These are phyloP conservation scores for Prorops nasuta DNA, from an alignment of 1,140 invertebrate species.

Conservation along the genomic window DNA sequence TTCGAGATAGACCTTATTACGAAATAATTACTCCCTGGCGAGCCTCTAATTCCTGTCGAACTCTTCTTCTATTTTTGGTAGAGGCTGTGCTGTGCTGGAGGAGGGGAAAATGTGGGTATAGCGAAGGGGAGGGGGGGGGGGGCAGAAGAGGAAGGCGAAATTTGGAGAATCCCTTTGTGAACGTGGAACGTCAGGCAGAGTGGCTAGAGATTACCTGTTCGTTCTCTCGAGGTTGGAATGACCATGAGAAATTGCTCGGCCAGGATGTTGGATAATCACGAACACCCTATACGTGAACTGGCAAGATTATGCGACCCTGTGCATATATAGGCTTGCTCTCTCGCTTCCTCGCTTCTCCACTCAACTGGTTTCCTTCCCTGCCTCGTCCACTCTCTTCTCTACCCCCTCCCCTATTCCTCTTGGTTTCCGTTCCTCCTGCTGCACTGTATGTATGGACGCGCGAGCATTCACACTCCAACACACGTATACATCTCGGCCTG, in stretches of 20 bases:
- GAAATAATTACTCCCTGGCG: too few relatives aligned
- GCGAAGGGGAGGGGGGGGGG: too few relatives aligned
- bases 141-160: too few relatives aligned
- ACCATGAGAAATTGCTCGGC: slow-evolving; percentile 37
- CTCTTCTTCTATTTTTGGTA: too few relatives aligned
- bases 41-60: too few relatives aligned
- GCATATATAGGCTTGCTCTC: slow-evolving; percentile 17
- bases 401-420: not conserved
- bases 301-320: slow-evolving; percentile 27
- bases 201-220: slow-evolving; percentile 24
- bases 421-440: not conserved
- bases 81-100: too few relatives aligned
- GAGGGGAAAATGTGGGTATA: too few relatives aligned
- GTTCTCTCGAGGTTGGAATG: slow-evolving; percentile 21
- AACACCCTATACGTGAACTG: slow-evolving; percentile 33
- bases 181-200: slow-evolving; percentile 19
- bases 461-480: too few relatives aligned
- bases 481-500: too few relatives aligned
- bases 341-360: not conserved
- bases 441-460: not conserved
- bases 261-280: slow-evolving; percentile 34
- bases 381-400: not conserved
- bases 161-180: slow-evolving; percentile 35
- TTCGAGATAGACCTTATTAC: not conserved
- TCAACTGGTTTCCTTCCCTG: not conserved